Evolutionary conservation across 2,797 vertebrate species (phyloP).

Genomic region (Chelmon rostratus): DNA sequence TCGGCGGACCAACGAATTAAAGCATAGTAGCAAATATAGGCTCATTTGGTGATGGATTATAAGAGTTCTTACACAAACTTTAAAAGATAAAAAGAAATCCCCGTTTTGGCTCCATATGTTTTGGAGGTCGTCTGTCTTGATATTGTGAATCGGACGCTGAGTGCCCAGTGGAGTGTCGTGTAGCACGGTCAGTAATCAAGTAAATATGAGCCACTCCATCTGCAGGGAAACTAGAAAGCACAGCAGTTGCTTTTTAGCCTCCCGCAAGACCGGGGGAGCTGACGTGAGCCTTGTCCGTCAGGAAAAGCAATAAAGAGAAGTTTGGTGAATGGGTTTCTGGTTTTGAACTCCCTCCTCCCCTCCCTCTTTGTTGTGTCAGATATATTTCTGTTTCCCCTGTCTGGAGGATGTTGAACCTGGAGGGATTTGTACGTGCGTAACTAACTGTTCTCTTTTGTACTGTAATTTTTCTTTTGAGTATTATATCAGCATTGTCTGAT

Average conservation of each 20-base stretch:
- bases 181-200: constrained; percentile 55
- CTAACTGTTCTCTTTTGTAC: constrained; percentile 96
- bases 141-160: constrained; percentile 55
- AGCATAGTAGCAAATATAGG: constrained; percentile 57
- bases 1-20: constrained; percentile 75
- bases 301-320: constrained; percentile 95
- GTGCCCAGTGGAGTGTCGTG: constrained; percentile 62
- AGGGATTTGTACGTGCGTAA: constrained; percentile 94
- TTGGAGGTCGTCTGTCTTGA: constrained; percentile 49
- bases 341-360: constrained; percentile 60
- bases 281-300: constrained; percentile 77
- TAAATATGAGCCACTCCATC: constrained; percentile 49
- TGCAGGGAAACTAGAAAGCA: constrained; percentile 38
- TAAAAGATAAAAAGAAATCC: background rate
- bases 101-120: constrained; percentile 35
- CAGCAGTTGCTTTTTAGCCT: constrained; percentile 60
- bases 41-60: constrained; percentile 55
- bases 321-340: constrained; percentile 82
- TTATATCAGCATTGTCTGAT: constrained; percentile 97
- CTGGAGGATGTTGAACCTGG: constrained; percentile 69
- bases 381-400: constrained; percentile 60
- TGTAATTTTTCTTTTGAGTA: constrained; percentile 93
- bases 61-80: constrained; percentile 24
- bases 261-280: constrained; percentile 42
- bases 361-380: constrained; percentile 86